Evolutionary conservation across 2,113 vertebrate species (phyloP), one percentile per base, ranked within the genome.

Genomic region (Sinocyclocheilus rhinocerous): DNA sequence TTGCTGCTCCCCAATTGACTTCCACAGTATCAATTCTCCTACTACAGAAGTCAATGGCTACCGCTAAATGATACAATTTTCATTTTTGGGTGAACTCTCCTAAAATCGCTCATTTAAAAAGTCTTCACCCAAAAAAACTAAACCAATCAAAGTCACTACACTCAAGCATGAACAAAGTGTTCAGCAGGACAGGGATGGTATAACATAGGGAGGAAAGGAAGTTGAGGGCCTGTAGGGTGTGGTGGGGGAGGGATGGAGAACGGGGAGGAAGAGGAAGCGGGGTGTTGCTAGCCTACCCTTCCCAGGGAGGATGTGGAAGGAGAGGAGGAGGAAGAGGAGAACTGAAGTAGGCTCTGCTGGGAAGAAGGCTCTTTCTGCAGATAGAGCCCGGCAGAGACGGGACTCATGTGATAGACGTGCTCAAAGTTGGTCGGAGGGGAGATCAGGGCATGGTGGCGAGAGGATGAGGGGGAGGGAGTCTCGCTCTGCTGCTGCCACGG

Each of bases 381-480:
- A 95, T 95, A 95, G 93, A 94, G 92, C 91, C 94, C 95, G 85
- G 96, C 95, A 92, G 95, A 96, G 86, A 93, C 48, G 91, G 91
- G 91, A 87, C 93, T 97, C 96, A 93, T 96, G 42, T 45, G 96
- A 96, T 92, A 96, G 90, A 96, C 81, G 93, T 96, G 96, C 93
- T 97, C 95, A 95, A 96, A 96, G 94, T 95, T 95, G 95, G 94
- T 94, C 92, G 95, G 95, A 92, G 95, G 94, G 91, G 96, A 95
- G 91, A 97, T 92, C 94, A 95, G 95, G 94, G 94, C 91, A 92
- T 94, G 94, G 92, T 95, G 95, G 85, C 77, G 88, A 94, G 93
- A 96, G 92, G 94, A 95, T 90, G 94, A 96, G 89, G 93, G 94
- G 91, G 93, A 95, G 91, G 94, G 93, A 94, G 95, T 95, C 92